Evolutionary conservation across 2,797 vertebrate genomes (phyloP).

Genomic region (Enteromius radiatus): DNA sequence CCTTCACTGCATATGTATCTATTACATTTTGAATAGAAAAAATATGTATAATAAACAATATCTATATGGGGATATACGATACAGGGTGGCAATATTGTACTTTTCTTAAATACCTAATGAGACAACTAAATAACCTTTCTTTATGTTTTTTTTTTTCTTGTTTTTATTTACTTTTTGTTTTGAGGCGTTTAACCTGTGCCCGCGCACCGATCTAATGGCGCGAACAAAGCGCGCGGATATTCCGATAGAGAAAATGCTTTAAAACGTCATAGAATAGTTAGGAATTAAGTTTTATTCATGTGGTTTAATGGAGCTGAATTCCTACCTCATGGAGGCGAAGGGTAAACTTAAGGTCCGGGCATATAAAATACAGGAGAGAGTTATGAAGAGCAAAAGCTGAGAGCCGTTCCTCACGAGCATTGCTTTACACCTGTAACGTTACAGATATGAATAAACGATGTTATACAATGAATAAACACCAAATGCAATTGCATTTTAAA

Average conservation of each 20-base stretch:
- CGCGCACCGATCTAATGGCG: background rate
- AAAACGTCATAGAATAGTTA: background rate
- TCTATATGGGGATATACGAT: too few species aligned
- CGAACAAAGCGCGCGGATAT: background rate
- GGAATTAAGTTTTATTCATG: background rate
- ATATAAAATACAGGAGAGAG: slow-evolving; percentile 83
- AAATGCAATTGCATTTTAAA: background rate
- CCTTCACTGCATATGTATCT: too few species aligned
- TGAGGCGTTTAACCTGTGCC: background rate
- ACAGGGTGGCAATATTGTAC: too few species aligned
- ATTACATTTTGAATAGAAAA: background rate
- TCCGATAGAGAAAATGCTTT: background rate
- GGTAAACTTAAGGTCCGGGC: slow-evolving; percentile 85
- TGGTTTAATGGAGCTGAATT: background rate
- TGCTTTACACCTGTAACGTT: slow-evolving; percentile 76
- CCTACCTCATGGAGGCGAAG: slow-evolving; percentile 83
- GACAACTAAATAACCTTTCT: background rate
- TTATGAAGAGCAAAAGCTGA: slow-evolving; percentile 84
- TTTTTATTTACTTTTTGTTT: too few species aligned
- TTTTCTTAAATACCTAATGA: background rate
- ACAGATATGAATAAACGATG: slow-evolving; percentile 20
- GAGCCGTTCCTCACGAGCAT: slow-evolving; percentile 88
- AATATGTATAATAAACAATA: too few species aligned
- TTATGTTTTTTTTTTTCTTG: background rate
- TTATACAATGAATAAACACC: background rate